Evolutionary conservation across 2,797 vertebrate genomes (phyloP).

Genomic region (Smutsia gigantea): DNA sequence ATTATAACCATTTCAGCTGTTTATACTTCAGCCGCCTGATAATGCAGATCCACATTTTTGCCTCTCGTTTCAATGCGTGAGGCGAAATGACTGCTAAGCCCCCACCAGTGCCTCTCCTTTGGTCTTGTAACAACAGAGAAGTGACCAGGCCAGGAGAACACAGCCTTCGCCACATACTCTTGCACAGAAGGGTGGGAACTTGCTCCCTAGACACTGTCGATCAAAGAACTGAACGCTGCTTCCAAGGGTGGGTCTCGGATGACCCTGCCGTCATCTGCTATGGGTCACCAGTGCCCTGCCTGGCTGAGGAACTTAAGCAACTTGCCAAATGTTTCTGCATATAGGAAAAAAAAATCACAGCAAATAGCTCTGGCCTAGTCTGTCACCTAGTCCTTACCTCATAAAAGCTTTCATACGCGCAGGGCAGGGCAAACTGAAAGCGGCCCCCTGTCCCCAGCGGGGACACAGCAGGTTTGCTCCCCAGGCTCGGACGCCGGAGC

Average conservation of each 20-base stretch:
- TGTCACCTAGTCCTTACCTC: slow-evolving; percentile 33
- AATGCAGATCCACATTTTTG: slow-evolving; percentile 30
- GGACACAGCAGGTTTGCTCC: not conserved
- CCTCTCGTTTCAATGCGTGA: not conserved
- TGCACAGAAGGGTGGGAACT: not conserved
- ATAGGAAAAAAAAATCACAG: not conserved
- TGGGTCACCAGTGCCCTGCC: slow-evolving; percentile 59
- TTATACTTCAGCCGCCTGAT: slow-evolving; percentile 79
- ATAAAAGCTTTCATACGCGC: not conserved
- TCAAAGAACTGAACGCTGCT: not conserved
- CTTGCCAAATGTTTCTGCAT: slow-evolving; percentile 63
- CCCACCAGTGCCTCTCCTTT: not conserved
- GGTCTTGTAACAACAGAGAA: not conserved
- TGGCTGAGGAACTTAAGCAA: slow-evolving; percentile 70
- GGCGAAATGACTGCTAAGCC: not conserved
- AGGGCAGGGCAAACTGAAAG: not conserved
- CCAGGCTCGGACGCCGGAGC: not conserved
- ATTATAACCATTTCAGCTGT: slow-evolving; percentile 75
- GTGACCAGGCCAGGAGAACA: not conserved
- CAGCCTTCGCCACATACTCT: not conserved
- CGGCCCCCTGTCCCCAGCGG: not conserved
- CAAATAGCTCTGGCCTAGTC: slow-evolving; percentile 49
- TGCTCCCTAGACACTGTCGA: not conserved
- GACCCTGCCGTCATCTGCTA: slow-evolving; percentile 60
- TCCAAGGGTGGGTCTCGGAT: not conserved